phyloP scores from a whole-genome alignment of 2,113 vertebrate species.

The Melospiza georgiana region DNA sequence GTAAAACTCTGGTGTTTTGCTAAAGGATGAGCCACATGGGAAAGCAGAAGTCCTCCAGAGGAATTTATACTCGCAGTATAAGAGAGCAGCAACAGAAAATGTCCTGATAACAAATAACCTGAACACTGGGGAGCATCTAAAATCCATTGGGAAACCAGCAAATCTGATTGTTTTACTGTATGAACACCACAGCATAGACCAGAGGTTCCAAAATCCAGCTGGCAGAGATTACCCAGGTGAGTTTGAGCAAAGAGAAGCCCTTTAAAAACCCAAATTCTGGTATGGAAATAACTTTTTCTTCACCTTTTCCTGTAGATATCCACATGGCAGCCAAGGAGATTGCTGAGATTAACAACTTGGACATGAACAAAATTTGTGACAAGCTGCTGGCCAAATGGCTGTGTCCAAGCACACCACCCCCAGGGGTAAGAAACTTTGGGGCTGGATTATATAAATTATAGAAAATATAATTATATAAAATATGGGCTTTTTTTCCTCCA shows the following conservation, averaged over 20 bases:
- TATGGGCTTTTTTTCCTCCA: rapidly evolving
- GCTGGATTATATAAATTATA: too few species aligned
- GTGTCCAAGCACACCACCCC: slow-evolving; percentile 75
- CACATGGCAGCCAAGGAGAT: slow-evolving; percentile 87
- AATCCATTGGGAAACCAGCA: slow-evolving; percentile 81
- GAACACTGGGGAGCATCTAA: slow-evolving; percentile 77
- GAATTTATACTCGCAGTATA: slow-evolving; percentile 86
- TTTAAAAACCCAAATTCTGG: too few species aligned
- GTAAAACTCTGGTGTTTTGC: not conserved
- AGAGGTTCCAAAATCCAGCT: slow-evolving; percentile 78
- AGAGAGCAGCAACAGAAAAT: slow-evolving; percentile 88
- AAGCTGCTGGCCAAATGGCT: slow-evolving; percentile 92
- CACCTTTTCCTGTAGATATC: slow-evolving; percentile 79
- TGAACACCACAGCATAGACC: slow-evolving; percentile 86
- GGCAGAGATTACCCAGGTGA: slow-evolving; percentile 84
- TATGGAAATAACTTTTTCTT: not conserved
- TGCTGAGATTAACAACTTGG: slow-evolving; percentile 85
- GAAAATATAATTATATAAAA: not conserved
- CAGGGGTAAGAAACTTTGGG: slow-evolving; percentile 74
- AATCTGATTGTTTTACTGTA: slow-evolving; percentile 86
- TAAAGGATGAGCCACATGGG: slow-evolving; percentile 75
- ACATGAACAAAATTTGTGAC: slow-evolving; percentile 87
- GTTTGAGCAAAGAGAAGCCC: not conserved
- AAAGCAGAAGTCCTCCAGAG: slow-evolving; percentile 83
- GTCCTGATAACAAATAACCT: slow-evolving; percentile 79